Evolutionary conservation across 2,888 invertebrate species (phyloP).

Genomic region (Campoplex nolae): DNA sequence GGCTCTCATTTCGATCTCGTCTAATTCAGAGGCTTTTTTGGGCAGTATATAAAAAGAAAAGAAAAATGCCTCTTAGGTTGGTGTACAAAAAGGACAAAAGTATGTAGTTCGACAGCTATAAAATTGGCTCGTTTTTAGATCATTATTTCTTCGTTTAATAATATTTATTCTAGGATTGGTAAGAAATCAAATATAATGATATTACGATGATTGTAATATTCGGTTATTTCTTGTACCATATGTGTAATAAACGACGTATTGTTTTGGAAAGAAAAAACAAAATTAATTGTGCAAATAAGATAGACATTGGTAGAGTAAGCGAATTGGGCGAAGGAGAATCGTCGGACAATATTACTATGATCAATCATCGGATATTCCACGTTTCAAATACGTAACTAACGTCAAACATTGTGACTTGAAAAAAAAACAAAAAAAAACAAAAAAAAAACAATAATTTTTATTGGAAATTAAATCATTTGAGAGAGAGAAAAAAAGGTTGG

Average conservation of each 20-base stretch:
- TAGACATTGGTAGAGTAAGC: neutral
- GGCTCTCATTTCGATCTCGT: conserved; percentile 8
- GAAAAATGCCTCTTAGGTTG: conserved; percentile 1
- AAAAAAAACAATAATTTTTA: neutral
- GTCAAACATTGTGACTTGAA: neutral
- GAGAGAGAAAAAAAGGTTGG: neutral
- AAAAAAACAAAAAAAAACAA: neutral
- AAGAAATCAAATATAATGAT: conserved; percentile 16
- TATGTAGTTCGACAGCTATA: conserved; percentile 14
- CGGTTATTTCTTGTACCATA: conserved; percentile 62
- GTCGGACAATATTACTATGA: neutral
- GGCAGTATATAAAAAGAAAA: conserved; percentile 11
- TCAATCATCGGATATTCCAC: neutral
- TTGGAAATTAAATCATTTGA: neutral
- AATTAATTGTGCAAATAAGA: neutral
- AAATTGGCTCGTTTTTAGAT: conserved; percentile 45
- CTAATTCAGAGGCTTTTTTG: conserved; percentile 26
- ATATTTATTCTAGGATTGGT: conserved; percentile 68
- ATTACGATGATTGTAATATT: conserved; percentile 42
- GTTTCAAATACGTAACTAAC: neutral
- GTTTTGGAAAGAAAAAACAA: neutral
- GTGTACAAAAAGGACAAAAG: conserved; percentile 29
- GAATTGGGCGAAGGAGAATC: neutral
- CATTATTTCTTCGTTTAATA: conserved; percentile 51
- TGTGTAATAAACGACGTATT: conserved; percentile 29